Conservation (phyloP, 2,113 vertebrate genomes). For the Dolichotis patagonum region DNA sequence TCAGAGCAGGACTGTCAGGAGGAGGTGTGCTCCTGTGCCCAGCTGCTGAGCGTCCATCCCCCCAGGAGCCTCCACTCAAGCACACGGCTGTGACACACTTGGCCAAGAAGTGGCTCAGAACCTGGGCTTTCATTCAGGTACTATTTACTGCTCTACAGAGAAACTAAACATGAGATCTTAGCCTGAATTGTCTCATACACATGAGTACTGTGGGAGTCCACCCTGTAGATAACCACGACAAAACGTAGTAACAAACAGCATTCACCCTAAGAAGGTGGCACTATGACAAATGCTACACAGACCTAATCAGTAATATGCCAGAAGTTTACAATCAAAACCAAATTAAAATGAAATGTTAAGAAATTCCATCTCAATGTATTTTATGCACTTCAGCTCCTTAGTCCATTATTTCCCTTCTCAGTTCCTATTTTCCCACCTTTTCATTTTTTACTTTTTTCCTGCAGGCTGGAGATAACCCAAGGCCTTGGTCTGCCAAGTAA, state of each 20-base stretch:
- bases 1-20: too few species aligned
- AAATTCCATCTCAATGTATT: not conserved
- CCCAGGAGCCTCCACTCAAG: not conserved
- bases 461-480: not conserved
- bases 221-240: accelerated
- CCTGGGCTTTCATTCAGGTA: not conserved
- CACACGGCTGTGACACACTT: not conserved
- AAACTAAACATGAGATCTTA: not conserved
- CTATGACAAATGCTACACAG: accelerated
- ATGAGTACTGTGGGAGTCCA: too few species aligned
- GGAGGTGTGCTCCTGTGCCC: accelerated
- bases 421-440: not conserved
- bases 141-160: not conserved
- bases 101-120: not conserved
- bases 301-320: not conserved
- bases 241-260: too few species aligned
- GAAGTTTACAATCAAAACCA: not conserved
- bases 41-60: not conserved
- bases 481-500: not conserved
- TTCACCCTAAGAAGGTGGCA: too few species aligned
- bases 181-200: not conserved
- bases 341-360: not conserved
- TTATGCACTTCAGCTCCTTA: not conserved
- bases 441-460: not conserved
- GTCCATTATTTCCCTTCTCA: not conserved